Evolutionary conservation across 2,113 vertebrate species (phyloP), one percentile per base, ranked within the genome.

Genomic region (Hepsetus odoe): DNA sequence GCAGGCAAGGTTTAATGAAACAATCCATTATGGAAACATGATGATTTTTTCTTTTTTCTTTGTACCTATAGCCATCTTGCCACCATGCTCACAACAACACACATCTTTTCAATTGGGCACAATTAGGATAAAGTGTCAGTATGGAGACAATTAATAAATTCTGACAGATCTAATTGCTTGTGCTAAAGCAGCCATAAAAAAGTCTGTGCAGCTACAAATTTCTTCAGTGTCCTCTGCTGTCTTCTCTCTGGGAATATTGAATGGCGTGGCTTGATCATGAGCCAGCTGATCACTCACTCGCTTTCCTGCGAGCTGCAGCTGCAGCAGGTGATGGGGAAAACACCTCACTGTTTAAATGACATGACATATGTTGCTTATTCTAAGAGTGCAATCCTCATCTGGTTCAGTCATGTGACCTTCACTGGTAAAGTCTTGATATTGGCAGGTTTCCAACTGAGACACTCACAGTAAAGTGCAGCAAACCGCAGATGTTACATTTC

Each of bases 401-500:
- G 33, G 40, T 51, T 55, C 2, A 75, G 22, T 77, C 81, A 82
- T 32, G 68, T 79, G 81, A 58, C 77, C 55, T 61, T 74, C 49
- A 64, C 69, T 70, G 73, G 58, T 72, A 35, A 69, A 22, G 33
- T 35, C 53, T 2, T 72, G 58, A 71, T 46, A 32, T 49, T 44
- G 16, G 32, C 10, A 46, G 35, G 56, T 80, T 80, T 80, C 18
- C 74, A 73, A 20, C 44, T 55, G 61, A 83, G 77, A 18, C 53
- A 14, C 80, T 74, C 14, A 11, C 44, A 64, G n/a, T n/a, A n/a
- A 24, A 62, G 32, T 64, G 58, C 18, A 79, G 24, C 40, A 69
- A 80, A 77, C 82, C 82, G 10, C 78, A 83, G 1, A n/a, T 44
- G 64, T 70, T 53, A 62, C 44, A 55, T 69, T 59, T 33, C 42